Percentiles rank a stretch among this genome's conserved stretches.
phyloP scores from a whole-genome alignment of 1,140 invertebrate species.

The Lucilia sericata region DNA sequence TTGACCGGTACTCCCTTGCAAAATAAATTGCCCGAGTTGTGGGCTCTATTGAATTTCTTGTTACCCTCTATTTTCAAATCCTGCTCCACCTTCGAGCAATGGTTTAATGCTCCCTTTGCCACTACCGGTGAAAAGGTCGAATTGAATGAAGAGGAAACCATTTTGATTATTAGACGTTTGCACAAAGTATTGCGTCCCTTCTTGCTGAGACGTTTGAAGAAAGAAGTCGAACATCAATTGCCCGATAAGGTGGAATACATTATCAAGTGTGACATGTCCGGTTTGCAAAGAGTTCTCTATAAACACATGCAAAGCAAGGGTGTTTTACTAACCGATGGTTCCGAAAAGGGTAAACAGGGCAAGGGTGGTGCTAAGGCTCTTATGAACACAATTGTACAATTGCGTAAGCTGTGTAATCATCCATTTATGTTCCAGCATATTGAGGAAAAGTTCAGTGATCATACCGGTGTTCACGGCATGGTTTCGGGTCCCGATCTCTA shows the following conservation, averaged over 20 bases:
- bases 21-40: slow-evolving; percentile 97
- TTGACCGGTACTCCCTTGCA: slow-evolving; percentile 98
- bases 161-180: slow-evolving; percentile 98
- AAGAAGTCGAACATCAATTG: slow-evolving; percentile 98
- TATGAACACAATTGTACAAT: slow-evolving; percentile 99
- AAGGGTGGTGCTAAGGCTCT: slow-evolving; percentile 96
- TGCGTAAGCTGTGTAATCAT: slow-evolving; percentile 98
- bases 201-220: slow-evolving; percentile 94
- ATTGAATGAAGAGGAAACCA: slow-evolving; percentile 98
- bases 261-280: slow-evolving; percentile 99
- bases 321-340: slow-evolving; percentile 93
- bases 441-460: slow-evolving; percentile 96
- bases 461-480: slow-evolving; percentile 80
- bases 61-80: slow-evolving; percentile 98
- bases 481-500: slow-evolving; percentile 87
- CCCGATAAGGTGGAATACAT: slow-evolving; percentile 99
- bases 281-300: slow-evolving; percentile 92
- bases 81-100: slow-evolving; percentile 98
- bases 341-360: slow-evolving; percentile 94
- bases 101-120: slow-evolving; percentile 99
- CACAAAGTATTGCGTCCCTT: slow-evolving; percentile 99
- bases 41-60: slow-evolving; percentile 99
- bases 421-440: slow-evolving; percentile 99
- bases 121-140: slow-evolving; percentile 99
- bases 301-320: slow-evolving; percentile 98